Base-by-base conservation (phyloP, 2,797 vertebrate genomes). In the Discoglossus pictus region DNA sequence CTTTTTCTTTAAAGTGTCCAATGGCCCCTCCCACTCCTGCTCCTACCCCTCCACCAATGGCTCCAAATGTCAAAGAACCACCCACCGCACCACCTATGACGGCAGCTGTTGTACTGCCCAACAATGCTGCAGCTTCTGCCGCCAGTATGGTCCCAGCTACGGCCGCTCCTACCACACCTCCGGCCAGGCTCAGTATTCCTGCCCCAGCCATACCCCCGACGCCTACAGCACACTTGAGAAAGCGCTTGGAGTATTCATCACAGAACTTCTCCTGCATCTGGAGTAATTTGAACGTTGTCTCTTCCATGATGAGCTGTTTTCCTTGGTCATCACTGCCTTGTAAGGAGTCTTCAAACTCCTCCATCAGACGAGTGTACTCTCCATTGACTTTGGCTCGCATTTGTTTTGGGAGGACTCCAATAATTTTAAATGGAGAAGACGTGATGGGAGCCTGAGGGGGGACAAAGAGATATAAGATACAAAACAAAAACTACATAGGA, bases 41-140 rank as follows among this genome's bases (percentile, higher is more conserved):
- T 6, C 75, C 75, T 2, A 76, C 53, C 1, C 65, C 69, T 7
- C 69, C 67, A 1, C 75, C 73, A 16, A 74, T 16, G 11, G 73
- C 42, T 1, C 60, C 75, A 2, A 72, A 17, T 0, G 65, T 31
- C 7, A 71, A 5, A 2, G 65, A 39, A 2, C 73, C 75, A 1
- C 68, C 69, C 16, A 56, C 4, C 0, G 72, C 58, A 3, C 75
- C 72, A 2, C 55, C 58, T n/a, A 58, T 47, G 17, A 76, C 8
- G 1, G 60, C 58, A 2, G 68, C 64, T 0, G 58, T 61, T 1
- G 61, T 61, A n/a, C 66, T 38, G 0, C 71, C 69, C 17, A 61
- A 2, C 5, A 73, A 7, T 1, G 7, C 53, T 5, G 38, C 12
- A 6, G 56, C 72, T 31, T 76, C 75, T 1, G 21, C 13, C 5